Evolutionary conservation across 2,888 invertebrate species (phyloP).

Genomic region (Tetrapedia diversipes): DNA sequence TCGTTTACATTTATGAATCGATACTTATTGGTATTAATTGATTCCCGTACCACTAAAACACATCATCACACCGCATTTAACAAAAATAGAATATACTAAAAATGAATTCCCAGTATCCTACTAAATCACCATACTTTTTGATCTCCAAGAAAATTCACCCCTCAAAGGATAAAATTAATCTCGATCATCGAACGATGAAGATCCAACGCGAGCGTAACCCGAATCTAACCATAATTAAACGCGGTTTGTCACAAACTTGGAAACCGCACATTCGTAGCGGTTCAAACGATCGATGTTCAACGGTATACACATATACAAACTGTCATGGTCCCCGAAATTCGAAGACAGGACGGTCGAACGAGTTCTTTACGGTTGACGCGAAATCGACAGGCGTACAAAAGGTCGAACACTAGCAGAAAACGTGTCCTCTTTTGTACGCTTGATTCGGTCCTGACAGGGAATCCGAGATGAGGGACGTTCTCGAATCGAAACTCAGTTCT

Average conservation of each 20-base stretch:
- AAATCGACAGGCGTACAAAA: constrained; percentile 42
- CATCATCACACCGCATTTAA: too few species aligned
- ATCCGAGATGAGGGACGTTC: constrained; percentile 41
- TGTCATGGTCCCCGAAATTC: not conserved
- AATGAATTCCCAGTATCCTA: too few species aligned
- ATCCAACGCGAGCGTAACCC: not conserved
- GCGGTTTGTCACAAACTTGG: constrained; percentile 30
- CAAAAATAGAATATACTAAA: too few species aligned
- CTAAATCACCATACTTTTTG: too few species aligned
- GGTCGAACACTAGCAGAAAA: constrained; percentile 26
- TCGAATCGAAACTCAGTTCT: constrained; percentile 29
- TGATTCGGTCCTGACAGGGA: constrained; percentile 47
- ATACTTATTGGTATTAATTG: too few species aligned
- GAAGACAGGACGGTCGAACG: constrained; percentile 6
- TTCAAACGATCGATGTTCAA: not conserved
- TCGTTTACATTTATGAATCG: too few species aligned
- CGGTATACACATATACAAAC: constrained; percentile 6
- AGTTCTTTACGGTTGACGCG: constrained; percentile 3
- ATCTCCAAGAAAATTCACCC: too few species aligned
- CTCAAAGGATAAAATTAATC: too few species aligned
- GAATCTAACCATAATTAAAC: too few species aligned
- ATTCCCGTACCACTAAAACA: too few species aligned
- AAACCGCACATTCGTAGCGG: not conserved
- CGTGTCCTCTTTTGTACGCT: constrained; percentile 41
- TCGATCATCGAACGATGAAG: constrained; percentile 37